Evolutionary conservation across 2,797 vertebrate genomes (phyloP).

Genomic region (Corythornis leucogaster): DNA sequence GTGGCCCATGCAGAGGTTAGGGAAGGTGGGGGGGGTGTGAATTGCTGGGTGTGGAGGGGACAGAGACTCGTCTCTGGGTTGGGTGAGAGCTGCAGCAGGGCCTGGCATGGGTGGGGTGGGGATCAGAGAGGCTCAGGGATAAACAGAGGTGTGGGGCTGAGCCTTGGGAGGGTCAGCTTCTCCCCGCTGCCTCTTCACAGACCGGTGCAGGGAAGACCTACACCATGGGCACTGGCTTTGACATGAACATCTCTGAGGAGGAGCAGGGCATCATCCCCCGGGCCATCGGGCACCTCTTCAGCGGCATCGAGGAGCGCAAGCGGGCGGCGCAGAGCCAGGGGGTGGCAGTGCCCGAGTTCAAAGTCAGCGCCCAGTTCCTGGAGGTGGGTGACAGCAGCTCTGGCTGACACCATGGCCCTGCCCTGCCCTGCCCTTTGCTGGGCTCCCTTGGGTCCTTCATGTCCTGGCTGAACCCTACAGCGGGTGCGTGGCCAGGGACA

Average conservation of each 20-base stretch:
- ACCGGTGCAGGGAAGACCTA: slow-evolving; percentile 89
- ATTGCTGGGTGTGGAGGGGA: not conserved
- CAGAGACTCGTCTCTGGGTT: not conserved
- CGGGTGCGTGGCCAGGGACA: accelerated
- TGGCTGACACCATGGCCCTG: not conserved
- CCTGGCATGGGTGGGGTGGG: not conserved
- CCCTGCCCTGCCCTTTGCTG: not conserved
- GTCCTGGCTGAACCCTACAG: not conserved
- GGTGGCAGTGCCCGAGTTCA: slow-evolving; percentile 87
- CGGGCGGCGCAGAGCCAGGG: slow-evolving; percentile 79
- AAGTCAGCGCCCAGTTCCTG: slow-evolving; percentile 98
- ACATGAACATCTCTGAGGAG: slow-evolving; percentile 78
- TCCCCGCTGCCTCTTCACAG: slow-evolving; percentile 14
- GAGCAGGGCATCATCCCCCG: slow-evolving; percentile 95
- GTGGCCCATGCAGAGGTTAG: not conserved
- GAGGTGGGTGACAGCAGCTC: slow-evolving; percentile 82
- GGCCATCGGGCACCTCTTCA: slow-evolving; percentile 92
- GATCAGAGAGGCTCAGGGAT: not conserved
- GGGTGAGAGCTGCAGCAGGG: not conserved
- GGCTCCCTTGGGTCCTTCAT: accelerated
- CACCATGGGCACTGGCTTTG: slow-evolving; percentile 97
- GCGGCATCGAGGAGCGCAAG: slow-evolving; percentile 86
- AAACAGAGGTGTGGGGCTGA: too few relatives aligned
- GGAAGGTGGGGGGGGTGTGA: not conserved
- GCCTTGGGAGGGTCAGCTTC: not conserved